Percentiles rank a stretch among this genome's conserved stretches.
phyloP scores from a whole-genome alignment of 2,797 vertebrate species.

The Myotis planiceps region DNA sequence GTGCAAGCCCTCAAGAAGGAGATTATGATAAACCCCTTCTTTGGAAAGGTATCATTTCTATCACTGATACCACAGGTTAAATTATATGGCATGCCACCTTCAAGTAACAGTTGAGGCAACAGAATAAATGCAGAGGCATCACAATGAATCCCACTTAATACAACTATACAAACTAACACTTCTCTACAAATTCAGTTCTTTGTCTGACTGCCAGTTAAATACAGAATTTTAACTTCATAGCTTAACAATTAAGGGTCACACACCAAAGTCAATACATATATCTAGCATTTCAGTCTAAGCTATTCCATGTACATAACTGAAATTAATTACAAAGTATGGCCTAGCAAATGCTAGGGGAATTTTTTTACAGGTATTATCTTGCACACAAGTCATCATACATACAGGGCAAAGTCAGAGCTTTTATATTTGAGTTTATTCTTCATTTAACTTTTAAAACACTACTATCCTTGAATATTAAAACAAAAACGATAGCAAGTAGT shows the following conservation, averaged over 20 bases:
- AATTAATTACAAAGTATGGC: slow-evolving; percentile 78
- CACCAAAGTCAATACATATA: slow-evolving; percentile 78
- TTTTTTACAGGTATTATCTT: slow-evolving; percentile 80
- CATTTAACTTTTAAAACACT: no score
- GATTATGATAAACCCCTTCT: slow-evolving; percentile 48
- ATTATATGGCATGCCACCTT: slow-evolving; percentile 62
- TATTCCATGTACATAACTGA: slow-evolving; percentile 74
- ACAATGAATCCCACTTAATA: slow-evolving; percentile 67
- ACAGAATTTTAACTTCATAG: slow-evolving; percentile 81
- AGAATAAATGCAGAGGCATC: slow-evolving; percentile 6
- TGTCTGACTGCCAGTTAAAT: slow-evolving; percentile 72
- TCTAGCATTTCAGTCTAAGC: slow-evolving; percentile 81
- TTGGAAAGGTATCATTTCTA: slow-evolving; percentile 56
- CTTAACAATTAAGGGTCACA: slow-evolving; percentile 82
- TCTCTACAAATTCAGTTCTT: slow-evolving; percentile 67
- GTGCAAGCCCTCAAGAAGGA: slow-evolving; percentile 62
- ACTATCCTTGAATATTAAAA: no score
- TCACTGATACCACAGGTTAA: slow-evolving; percentile 42
- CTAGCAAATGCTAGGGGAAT: slow-evolving; percentile 66
- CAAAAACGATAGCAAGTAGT: no score
- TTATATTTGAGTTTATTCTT: no score
- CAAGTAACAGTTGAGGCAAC: slow-evolving; percentile 63
- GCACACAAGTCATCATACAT: no score
- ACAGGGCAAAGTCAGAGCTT: no score
- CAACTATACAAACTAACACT: slow-evolving; percentile 76